A percentile compares a stretch with the other conserved stretches of the same genome.
Conservation (phyloP, 2,888 invertebrate genomes). For the Mamestra brassicae region DNA sequence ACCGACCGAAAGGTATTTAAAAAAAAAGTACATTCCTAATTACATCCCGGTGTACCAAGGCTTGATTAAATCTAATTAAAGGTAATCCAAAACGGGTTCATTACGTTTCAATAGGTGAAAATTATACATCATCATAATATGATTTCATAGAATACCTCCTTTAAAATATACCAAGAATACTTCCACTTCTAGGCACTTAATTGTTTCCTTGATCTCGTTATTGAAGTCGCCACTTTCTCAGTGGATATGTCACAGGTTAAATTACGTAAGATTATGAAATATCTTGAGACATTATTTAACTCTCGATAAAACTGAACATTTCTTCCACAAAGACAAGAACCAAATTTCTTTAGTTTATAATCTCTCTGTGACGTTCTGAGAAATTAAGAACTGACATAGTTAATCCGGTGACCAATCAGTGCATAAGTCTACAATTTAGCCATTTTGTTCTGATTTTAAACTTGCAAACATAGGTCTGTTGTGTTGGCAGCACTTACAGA, state of each 20-base stretch:
- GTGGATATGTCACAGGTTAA: background rate
- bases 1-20: background rate
- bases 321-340: too few relatives aligned
- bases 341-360: too few relatives aligned
- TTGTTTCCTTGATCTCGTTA: background rate
- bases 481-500: too few relatives aligned
- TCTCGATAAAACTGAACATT: too few relatives aligned
- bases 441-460: too few relatives aligned
- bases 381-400: too few relatives aligned
- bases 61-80: conserved; percentile 15
- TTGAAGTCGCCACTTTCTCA: background rate
- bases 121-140: background rate
- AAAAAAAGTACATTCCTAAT: background rate
- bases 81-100: conserved; percentile 1
- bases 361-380: too few relatives aligned
- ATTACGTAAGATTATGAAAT: too few relatives aligned
- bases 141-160: background rate
- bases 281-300: too few relatives aligned
- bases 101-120: conserved; percentile 7
- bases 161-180: background rate
- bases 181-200: background rate
- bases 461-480: too few relatives aligned
- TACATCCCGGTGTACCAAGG: conserved; percentile 10
- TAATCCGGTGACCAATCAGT: too few relatives aligned
- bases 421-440: too few relatives aligned